Base-by-base conservation (phyloP, 1,140 invertebrate genomes). In the Drosophila sproati region DNA sequence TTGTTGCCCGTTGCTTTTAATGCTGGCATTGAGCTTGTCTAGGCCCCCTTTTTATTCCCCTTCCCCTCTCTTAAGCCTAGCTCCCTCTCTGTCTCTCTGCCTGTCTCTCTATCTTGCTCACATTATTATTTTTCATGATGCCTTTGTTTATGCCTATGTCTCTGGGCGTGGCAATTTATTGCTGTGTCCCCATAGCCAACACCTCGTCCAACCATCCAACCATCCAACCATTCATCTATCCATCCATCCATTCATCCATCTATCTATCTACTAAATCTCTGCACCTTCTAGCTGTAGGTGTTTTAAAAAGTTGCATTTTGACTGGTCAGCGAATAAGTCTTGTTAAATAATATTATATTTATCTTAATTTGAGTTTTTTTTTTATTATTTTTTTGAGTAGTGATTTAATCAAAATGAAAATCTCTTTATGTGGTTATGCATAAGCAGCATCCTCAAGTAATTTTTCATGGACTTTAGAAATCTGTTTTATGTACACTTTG, bases 281-380 rank as follows among this genome's bases (percentile, higher is more conserved):
- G 43, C 48, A 43, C 12, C 47, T 52, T 31, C 28, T 7, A 10
- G 20, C n/a, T 50, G 45, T 62, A 56, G 69, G 51, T 57, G 41
- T 74, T 81, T 81, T 61, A 43, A 73, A 81, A 81, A 81, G 79
- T 80, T 69, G 45, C 45, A 35, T 80, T 81, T 79, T 67, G 63
- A 61, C 54, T 67, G 70, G 55, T 2, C 63, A 59, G 7, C 55
- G n/a, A 63, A 48, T 12, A 41, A n/a, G 37, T 59, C 20, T 31
- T 39, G 29, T 47, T 51, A 60, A 43, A 34, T 52, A 41, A 45
- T 69, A 47, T 52, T 39, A 10, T 3, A 35, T 54, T 66, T 39
- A 8, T 41, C 34, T 62, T 62, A 4, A 35, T 20, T 47, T 28
- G 55, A 28, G 37, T 6, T 5, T 20, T 54, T 28, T 32, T n/a